Conservation (phyloP, 2,797 vertebrate genomes). For the Oreonectes daqikongensis region DNA sequence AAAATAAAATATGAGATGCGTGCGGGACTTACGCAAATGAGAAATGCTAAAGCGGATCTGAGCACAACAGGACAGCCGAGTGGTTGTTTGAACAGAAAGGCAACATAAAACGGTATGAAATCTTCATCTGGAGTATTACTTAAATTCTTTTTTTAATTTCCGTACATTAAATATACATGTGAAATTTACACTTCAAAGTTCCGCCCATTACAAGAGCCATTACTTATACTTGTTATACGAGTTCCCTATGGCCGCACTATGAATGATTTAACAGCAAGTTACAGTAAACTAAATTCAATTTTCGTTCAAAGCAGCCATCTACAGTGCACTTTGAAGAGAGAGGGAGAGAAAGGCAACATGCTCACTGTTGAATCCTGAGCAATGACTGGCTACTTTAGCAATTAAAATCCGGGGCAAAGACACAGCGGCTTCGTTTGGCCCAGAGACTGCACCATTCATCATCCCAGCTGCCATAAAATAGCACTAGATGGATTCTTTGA, state of each 20-base stretch:
- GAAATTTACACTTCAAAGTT: slow-evolving; percentile 98
- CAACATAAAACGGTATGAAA: slow-evolving; percentile 62
- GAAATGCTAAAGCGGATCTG: slow-evolving; percentile 40
- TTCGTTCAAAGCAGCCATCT: slow-evolving; percentile 84
- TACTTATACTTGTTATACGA: slow-evolving; percentile 86
- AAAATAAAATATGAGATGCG: slow-evolving; percentile 51
- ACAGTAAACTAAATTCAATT: slow-evolving; percentile 88
- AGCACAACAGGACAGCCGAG: slow-evolving; percentile 25
- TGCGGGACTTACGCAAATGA: slow-evolving; percentile 34
- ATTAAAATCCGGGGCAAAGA: slow-evolving; percentile 99
- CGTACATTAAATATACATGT: slow-evolving; percentile 95
- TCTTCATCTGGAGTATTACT: slow-evolving; percentile 69
- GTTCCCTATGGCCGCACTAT: slow-evolving; percentile 86
- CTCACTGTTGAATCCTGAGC: slow-evolving; percentile 98
- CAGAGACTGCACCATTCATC: slow-evolving; percentile 99
- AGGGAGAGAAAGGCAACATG: slow-evolving; percentile 68
- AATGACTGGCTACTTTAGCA: slow-evolving; percentile 99
- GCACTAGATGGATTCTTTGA: slow-evolving; percentile 99
- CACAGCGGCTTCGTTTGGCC: slow-evolving; percentile 95
- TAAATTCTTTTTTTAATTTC: slow-evolving; percentile 74
- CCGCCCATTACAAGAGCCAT: slow-evolving; percentile 90
- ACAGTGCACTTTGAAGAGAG: slow-evolving; percentile 77
- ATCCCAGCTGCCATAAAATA: slow-evolving; percentile 99
- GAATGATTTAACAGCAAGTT: slow-evolving; percentile 96
- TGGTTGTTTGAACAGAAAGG: slow-evolving; percentile 55